These are phyloP conservation scores for Tragopan temminckii DNA, from an alignment of 2,797 vertebrate genomes.

Conservation along the genomic window DNA sequence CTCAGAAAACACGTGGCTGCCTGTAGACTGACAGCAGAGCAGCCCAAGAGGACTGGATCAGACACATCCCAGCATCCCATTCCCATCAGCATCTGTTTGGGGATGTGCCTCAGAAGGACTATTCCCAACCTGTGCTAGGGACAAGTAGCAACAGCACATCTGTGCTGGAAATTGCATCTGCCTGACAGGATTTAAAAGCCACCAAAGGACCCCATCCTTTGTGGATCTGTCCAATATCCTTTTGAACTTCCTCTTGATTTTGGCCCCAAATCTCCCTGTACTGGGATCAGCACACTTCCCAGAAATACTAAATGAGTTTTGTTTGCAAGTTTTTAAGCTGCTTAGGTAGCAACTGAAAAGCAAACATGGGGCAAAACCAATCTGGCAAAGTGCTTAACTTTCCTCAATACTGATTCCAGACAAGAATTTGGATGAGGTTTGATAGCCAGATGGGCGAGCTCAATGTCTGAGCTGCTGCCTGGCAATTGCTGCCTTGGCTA, in stretches of 20 bases:
- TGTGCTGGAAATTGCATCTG: not conserved
- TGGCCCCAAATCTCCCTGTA: not conserved
- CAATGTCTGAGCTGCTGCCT: constrained; percentile 54
- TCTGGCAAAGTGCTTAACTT: constrained; percentile 24
- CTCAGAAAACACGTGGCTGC: not conserved
- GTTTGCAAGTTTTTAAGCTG: constrained; percentile 48
- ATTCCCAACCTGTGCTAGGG: not conserved
- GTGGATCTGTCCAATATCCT: not conserved
- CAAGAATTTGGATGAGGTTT: constrained; percentile 31
- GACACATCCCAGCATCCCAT: not conserved
- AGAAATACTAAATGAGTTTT: constrained; percentile 27
- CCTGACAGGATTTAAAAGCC: not conserved
- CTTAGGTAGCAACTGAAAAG: constrained; percentile 59
- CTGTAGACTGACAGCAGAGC: not conserved
- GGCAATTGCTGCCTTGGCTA: constrained; percentile 39
- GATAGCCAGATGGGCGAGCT: constrained; percentile 60
- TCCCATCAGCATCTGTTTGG: not conserved
- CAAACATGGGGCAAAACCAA: constrained; percentile 30
- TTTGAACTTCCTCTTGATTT: constrained; percentile 19
- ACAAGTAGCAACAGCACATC: not conserved
- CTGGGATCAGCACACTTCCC: not conserved
- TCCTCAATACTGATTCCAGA: constrained; percentile 56
- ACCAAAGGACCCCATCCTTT: not conserved
- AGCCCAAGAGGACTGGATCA: not conserved
- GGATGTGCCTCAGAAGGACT: not conserved